These are phyloP conservation scores for Agrypnus murinus DNA, from an alignment of 2,888 invertebrate species.

Conservation along the genomic window DNA sequence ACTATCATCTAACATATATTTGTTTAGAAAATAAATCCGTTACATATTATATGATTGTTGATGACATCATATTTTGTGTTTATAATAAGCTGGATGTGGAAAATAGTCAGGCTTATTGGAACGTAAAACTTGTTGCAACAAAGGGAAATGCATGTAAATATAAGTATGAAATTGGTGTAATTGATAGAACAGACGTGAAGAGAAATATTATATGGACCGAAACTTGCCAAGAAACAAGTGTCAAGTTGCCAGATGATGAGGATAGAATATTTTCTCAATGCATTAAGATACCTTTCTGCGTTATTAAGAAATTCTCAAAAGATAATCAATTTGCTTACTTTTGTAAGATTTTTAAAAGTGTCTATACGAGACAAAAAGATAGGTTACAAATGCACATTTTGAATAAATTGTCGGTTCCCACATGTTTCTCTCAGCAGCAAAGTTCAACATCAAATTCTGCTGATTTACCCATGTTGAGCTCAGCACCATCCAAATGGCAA, in stretches of 20 bases:
- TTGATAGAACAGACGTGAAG: constrained; percentile 60
- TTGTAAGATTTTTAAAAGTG: no score
- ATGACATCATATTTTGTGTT: constrained; percentile 60
- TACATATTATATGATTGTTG: constrained; percentile 57
- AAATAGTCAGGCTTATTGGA: constrained; percentile 61
- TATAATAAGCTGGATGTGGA: constrained; percentile 56
- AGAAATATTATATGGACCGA: constrained; percentile 62
- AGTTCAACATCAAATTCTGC: no score
- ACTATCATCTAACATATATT: constrained; percentile 43
- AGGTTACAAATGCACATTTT: no score
- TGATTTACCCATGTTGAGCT: no score
- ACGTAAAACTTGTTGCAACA: constrained; percentile 60
- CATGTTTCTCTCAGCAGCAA: no score
- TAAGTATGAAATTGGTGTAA: constrained; percentile 62
- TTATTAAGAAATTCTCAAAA: no score
- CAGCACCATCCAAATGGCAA: no score
- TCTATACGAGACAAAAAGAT: no score
- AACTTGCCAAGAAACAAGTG: constrained; percentile 62
- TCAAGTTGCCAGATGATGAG: constrained; percentile 59
- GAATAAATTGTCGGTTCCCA: no score
- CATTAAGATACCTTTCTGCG: constrained; percentile 62
- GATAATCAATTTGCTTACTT: no score
- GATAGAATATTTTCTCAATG: constrained; percentile 62
- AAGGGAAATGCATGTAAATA: constrained; percentile 58
- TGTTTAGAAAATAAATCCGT: constrained; percentile 53